Evolutionary conservation across 2,888 invertebrate species (phyloP).

Genomic region (Rhyacophila evoluta): DNA sequence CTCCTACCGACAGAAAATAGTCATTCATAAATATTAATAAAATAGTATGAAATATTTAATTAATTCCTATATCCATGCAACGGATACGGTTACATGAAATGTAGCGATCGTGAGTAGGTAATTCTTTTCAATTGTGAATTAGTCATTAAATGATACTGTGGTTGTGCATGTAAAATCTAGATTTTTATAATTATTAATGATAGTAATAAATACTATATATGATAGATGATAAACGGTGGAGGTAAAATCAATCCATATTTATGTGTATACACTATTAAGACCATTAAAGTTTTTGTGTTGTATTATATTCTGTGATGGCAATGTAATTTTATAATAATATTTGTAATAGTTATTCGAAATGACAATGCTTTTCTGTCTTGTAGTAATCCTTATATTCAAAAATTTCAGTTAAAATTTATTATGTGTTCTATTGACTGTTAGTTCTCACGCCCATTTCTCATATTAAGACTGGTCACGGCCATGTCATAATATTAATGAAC

Average conservation of each 20-base stretch:
- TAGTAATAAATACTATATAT: neutral
- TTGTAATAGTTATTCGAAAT: no score
- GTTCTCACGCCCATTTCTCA: no score
- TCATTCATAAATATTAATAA: neutral
- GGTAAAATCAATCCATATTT: neutral
- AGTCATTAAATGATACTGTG: slow-evolving; percentile 36
- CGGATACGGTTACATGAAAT: neutral
- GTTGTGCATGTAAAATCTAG: slow-evolving; percentile 44
- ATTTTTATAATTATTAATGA: slow-evolving; percentile 16
- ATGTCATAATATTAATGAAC: no score
- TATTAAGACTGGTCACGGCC: no score
- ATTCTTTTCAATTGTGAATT: neutral
- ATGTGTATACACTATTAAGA: neutral
- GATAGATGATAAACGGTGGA: neutral
- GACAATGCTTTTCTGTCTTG: no score
- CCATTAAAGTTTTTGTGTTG: neutral
- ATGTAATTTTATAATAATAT: no score
- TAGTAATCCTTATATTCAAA: no score
- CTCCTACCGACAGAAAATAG: neutral
- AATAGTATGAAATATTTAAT: neutral
- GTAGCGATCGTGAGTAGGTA: neutral
- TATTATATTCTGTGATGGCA: no score
- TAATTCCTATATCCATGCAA: neutral
- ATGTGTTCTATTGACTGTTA: no score
- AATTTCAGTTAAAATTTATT: no score